Evolutionary conservation across 2,113 vertebrate genomes (phyloP), one percentile per base, ranked within the genome.

Genomic region (Corapipo altera): DNA sequence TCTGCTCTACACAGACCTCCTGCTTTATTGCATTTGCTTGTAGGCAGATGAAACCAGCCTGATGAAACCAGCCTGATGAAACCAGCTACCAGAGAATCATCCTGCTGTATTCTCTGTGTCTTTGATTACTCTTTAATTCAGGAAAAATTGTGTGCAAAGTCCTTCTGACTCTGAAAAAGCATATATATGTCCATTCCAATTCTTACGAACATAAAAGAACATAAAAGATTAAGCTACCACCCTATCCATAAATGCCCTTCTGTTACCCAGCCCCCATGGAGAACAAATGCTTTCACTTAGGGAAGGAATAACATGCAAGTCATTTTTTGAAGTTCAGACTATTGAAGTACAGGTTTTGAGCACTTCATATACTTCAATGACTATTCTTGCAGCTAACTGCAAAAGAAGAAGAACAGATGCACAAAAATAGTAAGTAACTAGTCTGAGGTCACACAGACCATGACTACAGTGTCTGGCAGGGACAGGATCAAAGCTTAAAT

Each of bases 291-390:
- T 43, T 70, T 70, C 74, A 85, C 64, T 76, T 73, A 91, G 22
- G 39, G 51, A 85, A 82, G 35, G 23, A 93, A 91, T 59, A 86
- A 85, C n/a, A 77, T 3, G 7, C 35, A 73, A 87, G 51, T 27
- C 22, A 73, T 73, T 88, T 92, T 91, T 89, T 94, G 44, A 93
- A 88, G 85, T 93, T 75, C 59, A 81, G 23, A 59, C 64, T 74
- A 77, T 6, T 84, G 83, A 94, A 88, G 71, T 39, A 52, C 28
- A 65, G 72, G 74, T 88, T 88, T 73, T 90, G 59, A 95, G 46
- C 48, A 85, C 73, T 72, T 88, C 54, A 54, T 37, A 49, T 66
- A 88, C 67, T 95, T 93, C 69, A 89, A 35, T 86, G 48, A 59
- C 80, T 85, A 28, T 64, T 94, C 89, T 95, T 89, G 58, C 49